Conservation (phyloP, 2,888 invertebrate species). For the Zygothrica quintamaculata region DNA sequence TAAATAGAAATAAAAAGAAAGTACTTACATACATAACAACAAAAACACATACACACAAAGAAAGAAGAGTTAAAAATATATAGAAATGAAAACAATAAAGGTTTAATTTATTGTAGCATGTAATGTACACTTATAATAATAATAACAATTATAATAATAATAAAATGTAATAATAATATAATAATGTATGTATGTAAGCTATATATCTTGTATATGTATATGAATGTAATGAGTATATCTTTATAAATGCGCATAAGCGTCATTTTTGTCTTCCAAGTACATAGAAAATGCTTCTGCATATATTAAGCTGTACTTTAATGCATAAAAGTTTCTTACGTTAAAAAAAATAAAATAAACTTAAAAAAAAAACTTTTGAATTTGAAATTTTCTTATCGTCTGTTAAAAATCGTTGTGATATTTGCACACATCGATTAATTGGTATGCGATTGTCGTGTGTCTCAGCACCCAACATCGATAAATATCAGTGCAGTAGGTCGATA, state of each 20-base stretch:
- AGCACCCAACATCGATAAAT: no score
- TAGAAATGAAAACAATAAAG: slow-evolving; percentile 62
- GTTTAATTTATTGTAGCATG: slow-evolving; percentile 72
- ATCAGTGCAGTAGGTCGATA: no score
- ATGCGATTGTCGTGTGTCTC: background rate
- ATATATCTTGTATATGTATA: slow-evolving; percentile 67
- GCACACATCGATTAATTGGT: slow-evolving; percentile 24
- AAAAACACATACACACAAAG: slow-evolving; percentile 10
- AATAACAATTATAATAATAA: slow-evolving; percentile 45
- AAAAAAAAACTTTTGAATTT: slow-evolving; percentile 22
- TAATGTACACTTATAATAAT: slow-evolving; percentile 66
- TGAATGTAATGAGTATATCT: slow-evolving; percentile 56
- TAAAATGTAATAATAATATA: slow-evolving; percentile 35
- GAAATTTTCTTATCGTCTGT: slow-evolving; percentile 1
- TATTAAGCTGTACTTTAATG: slow-evolving; percentile 65
- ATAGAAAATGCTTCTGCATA: slow-evolving; percentile 51
- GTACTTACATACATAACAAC: slow-evolving; percentile 38
- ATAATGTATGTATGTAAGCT: slow-evolving; percentile 56
- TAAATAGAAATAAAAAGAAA: slow-evolving; percentile 12
- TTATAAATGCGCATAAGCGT: slow-evolving; percentile 64
- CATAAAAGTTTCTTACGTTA: slow-evolving; percentile 75
- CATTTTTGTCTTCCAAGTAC: slow-evolving; percentile 72
- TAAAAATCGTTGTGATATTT: background rate
- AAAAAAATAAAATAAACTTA: no score
- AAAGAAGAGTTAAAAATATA: slow-evolving; percentile 6